Evolutionary conservation across 2,113 vertebrate species (phyloP).

Genomic region (Camelus bactrianus): DNA sequence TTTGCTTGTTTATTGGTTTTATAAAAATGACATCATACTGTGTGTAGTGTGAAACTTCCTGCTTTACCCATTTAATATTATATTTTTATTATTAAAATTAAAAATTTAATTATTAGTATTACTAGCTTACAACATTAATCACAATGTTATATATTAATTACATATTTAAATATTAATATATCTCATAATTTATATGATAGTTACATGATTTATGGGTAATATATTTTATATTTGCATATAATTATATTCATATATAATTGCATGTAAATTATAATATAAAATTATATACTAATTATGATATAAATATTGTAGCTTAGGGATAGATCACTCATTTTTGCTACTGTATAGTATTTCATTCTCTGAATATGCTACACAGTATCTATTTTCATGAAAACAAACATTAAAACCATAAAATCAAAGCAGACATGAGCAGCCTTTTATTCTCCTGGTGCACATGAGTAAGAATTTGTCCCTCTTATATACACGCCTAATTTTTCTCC

Average conservation of each 20-base stretch:
- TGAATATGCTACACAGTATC: neutral
- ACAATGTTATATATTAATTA: neutral
- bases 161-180: neutral
- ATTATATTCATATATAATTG: neutral
- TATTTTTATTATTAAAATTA: slow-evolving; percentile 36
- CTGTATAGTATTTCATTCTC: neutral
- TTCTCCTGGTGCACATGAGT: neutral
- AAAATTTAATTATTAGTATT: neutral
- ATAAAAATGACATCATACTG: neutral
- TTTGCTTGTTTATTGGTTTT: neutral
- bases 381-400: slow-evolving; percentile 32
- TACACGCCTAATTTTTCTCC: neutral
- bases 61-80: neutral
- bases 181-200: neutral
- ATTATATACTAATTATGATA: neutral
- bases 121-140: neutral
- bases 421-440: neutral
- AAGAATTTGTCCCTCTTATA: neutral
- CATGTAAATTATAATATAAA: neutral
- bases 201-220: neutral
- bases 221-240: neutral
- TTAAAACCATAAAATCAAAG: neutral
- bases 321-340: neutral
- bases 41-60: neutral
- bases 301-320: neutral